A percentile compares a stretch with the other conserved stretches of the same genome.
Conservation (phyloP, 1,140 invertebrate genomes). For the Bombyx mori region ASM3026992v2 NC_085129.1:5895501-5896000, state of each 20-base stretch:
- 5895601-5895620: constrained; percentile 48
- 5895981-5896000: background rate
- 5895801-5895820: background rate
- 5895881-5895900: background rate
- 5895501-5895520: constrained; percentile 31
- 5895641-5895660: constrained; percentile 47
- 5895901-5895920: background rate
- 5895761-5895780: background rate
- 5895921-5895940: background rate
- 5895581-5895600: constrained; percentile 49
- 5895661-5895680: constrained; percentile 42
- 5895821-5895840: background rate
- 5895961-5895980: background rate
- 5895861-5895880: background rate
- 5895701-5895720: constrained; percentile 1
- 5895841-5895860: background rate
- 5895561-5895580: constrained; percentile 52
- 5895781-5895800: background rate
- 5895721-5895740: constrained; percentile 4
- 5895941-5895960: background rate
- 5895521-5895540: too few relatives aligned
- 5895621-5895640: constrained; percentile 66
- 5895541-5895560: constrained; percentile 53
- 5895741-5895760: background rate
- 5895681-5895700: constrained; percentile 31